Base-by-base conservation (phyloP, 2,797 vertebrate genomes). In the Typhlichthys eigenmanni region DNA sequence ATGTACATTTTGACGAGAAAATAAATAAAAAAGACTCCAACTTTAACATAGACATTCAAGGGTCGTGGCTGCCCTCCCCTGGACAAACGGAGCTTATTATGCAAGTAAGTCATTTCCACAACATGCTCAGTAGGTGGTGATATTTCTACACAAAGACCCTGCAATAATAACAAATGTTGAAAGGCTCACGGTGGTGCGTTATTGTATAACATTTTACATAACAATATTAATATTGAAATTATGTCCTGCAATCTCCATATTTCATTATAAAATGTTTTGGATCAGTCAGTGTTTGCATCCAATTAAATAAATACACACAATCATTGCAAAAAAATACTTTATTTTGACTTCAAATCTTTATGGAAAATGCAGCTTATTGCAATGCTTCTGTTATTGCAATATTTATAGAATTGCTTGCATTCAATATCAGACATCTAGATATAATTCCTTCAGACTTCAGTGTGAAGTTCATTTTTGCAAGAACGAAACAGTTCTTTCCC, bases 11-110 rank as follows among this genome's bases (percentile, higher is more conserved):
- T 52, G 19, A 7, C 50, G 11, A 16, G 0, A 29, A 29, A 29
- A 29, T 29, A 29, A 29, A 29, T 29, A 29, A 29, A 24, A 24
- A 16, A 48, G 1, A 4, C 61, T 51, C 64, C 49, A 64, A 61
- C 50, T 3, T 1, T 14, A 74, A 58, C 55, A 58, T 64, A 55
- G 14, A 16, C 61, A 69, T 74, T 29, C 60, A 72, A 87, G 84
- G 89, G 83, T 89, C 82, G 34, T 71, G 88, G 81, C 81, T 89
- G 90, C 89, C 90, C 87, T 85, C 90, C 66, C 65, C 80, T 88
- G 90, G 86, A 86, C 75, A 85, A 78, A 4, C n/a, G 32, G 68
- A 60, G 45, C 7, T 24, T 12, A 34, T 11, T 13, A 2, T 47
- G 61, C 16, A 24, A 48, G 3, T 0, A 8, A 13, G 57, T 14